Evolutionary conservation across 2,797 vertebrate species (phyloP).

Genomic region (Sciurus carolinensis): DNA sequence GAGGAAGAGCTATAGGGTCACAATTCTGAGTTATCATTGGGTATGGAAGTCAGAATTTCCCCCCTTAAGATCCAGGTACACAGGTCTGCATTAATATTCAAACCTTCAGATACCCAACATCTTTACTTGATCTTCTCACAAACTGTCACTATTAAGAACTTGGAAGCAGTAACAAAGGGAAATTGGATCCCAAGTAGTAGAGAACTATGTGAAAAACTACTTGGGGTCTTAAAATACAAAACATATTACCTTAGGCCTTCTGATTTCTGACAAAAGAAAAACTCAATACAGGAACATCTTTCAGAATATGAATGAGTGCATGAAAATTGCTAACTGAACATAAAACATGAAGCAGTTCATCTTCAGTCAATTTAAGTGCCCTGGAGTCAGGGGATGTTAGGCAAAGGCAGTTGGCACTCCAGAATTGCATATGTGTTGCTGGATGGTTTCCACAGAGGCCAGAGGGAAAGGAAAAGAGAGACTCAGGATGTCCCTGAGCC

Average conservation of each 20-base stretch:
- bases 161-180: neutral
- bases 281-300: slow-evolving; percentile 87
- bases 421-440: neutral
- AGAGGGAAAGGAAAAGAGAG: neutral
- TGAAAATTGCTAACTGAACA: slow-evolving; percentile 89
- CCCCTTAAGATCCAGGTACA: neutral
- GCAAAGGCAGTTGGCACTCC: neutral
- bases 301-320: slow-evolving; percentile 86
- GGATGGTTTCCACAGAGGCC: neutral
- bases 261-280: slow-evolving; percentile 82
- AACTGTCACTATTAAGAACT: neutral
- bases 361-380: slow-evolving; percentile 91
- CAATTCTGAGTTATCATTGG: too few species aligned
- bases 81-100: neutral
- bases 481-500: neutral
- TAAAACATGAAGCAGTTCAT: slow-evolving; percentile 93
- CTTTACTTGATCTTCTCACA: neutral
- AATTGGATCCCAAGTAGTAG: neutral
- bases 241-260: neutral
- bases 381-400: neutral
- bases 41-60: neutral
- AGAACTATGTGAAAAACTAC: neutral
- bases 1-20: neutral
- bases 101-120: neutral
- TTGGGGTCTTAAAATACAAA: neutral